Percentiles rank a stretch among this genome's conserved stretches.
Evolutionary conservation across 2,113 vertebrate genomes (phyloP).

Genomic region (Myotis yumanensis): DNA sequence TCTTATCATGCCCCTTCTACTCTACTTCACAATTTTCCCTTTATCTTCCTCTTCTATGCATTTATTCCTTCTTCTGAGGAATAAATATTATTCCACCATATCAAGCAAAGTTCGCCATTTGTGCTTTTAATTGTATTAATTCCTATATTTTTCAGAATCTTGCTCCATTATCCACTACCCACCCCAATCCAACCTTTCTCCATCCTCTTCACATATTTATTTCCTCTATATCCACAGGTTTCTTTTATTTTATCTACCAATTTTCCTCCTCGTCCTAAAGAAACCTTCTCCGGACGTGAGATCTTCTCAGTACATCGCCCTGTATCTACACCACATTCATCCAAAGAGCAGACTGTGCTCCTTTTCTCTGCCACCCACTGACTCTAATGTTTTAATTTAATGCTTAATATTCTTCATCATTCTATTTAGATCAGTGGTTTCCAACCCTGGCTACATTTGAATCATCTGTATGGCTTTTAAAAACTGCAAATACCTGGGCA

Average conservation of each 20-base stretch:
- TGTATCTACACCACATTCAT: not conserved
- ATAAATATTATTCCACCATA: not conserved
- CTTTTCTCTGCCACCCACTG: not conserved
- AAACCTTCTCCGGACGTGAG: not conserved
- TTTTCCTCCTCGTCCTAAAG: not conserved
- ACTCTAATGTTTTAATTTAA: not conserved
- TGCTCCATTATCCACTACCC: not conserved
- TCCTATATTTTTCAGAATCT: not conserved
- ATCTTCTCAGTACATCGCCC: not conserved
- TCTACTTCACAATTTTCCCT: not conserved
- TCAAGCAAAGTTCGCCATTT: not conserved
- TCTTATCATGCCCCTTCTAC: not conserved
- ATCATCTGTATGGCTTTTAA: not conserved
- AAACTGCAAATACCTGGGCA: not conserved
- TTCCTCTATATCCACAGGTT: not conserved
- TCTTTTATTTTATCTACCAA: not conserved
- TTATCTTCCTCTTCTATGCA: not conserved
- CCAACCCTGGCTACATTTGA: not conserved
- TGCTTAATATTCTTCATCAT: not conserved
- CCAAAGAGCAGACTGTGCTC: not conserved
- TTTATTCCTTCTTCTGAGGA: not conserved
- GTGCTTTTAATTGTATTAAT: not conserved
- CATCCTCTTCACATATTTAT: not conserved
- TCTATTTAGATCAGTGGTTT: not conserved
- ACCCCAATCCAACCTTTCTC: not conserved